Evolutionary conservation across 2,113 vertebrate genomes (phyloP).

Genomic region (Rhinolophus ferrumequinum): DNA sequence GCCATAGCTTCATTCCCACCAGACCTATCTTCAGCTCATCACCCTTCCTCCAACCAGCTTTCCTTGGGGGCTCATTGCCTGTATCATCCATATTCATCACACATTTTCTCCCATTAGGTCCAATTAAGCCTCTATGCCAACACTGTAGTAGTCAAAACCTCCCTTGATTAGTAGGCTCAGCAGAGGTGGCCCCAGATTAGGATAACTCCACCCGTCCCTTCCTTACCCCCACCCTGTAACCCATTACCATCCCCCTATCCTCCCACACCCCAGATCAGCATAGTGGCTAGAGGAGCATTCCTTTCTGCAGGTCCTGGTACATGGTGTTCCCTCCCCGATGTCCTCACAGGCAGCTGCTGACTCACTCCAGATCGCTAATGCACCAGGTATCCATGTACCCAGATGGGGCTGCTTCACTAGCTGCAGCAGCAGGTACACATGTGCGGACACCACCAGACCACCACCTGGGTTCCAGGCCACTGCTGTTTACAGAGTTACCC

Average conservation of each 20-base stretch:
- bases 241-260: neutral
- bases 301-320: constrained; percentile 18
- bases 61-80: neutral
- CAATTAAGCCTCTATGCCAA: constrained; percentile 49
- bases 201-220: neutral
- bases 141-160: constrained; percentile 31
- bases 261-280: neutral
- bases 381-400: neutral
- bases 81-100: constrained; percentile 44
- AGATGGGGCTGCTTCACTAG: neutral
- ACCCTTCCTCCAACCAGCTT: neutral
- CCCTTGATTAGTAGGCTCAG: neutral
- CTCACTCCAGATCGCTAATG: neutral
- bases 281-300: neutral
- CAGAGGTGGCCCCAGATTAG: neutral
- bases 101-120: constrained; percentile 50
- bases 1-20: neutral
- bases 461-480: neutral
- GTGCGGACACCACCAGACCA: neutral
- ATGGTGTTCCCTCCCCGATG: constrained; percentile 19
- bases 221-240: neutral
- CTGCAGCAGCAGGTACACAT: neutral
- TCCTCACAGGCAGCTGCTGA: constrained; percentile 20
- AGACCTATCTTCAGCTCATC: neutral
- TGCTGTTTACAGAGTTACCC: neutral